Conservation (phyloP, 1,140 invertebrate genomes). For the Pogonognathellus flavescens region DNA sequence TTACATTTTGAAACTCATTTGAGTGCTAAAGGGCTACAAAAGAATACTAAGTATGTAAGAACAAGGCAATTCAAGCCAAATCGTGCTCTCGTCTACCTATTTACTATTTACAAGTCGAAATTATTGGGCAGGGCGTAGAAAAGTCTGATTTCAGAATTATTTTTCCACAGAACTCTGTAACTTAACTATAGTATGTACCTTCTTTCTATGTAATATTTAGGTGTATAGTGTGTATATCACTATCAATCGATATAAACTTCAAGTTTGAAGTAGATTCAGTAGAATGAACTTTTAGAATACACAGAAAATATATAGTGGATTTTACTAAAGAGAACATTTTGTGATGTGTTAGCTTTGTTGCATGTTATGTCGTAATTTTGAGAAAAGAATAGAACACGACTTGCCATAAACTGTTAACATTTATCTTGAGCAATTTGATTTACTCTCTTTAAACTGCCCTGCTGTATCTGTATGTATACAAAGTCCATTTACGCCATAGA, state of each 20-base stretch:
- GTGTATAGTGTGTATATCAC: no score
- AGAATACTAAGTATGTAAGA: conserved; percentile 3
- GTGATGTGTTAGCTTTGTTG: conserved; percentile 3
- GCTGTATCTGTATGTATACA: not conserved
- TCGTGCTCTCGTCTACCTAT: conserved; percentile 45
- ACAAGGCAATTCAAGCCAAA: conserved; percentile 3
- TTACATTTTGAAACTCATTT: not conserved
- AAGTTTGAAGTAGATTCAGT: no score
- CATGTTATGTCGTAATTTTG: conserved; percentile 43
- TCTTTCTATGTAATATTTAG: no score
- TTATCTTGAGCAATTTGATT: conserved; percentile 21
- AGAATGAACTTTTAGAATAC: no score
- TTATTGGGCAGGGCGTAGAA: conserved; percentile 36
- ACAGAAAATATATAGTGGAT: no score
- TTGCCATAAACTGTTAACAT: conserved; percentile 36
- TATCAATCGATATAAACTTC: no score
- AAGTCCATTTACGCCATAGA: not conserved
- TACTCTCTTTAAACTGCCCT: not conserved
- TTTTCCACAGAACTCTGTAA: not conserved
- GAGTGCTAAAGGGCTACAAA: conserved; percentile 25
- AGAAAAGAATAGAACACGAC: conserved; percentile 38
- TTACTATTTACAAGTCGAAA: conserved; percentile 14
- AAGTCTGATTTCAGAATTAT: conserved; percentile 32
- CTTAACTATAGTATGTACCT: no score
- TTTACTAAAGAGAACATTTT: not conserved